Evolutionary conservation across 2,113 vertebrate species (phyloP), one percentile per base, ranked within the genome.

Genomic region (Sus scrofa): DNA sequence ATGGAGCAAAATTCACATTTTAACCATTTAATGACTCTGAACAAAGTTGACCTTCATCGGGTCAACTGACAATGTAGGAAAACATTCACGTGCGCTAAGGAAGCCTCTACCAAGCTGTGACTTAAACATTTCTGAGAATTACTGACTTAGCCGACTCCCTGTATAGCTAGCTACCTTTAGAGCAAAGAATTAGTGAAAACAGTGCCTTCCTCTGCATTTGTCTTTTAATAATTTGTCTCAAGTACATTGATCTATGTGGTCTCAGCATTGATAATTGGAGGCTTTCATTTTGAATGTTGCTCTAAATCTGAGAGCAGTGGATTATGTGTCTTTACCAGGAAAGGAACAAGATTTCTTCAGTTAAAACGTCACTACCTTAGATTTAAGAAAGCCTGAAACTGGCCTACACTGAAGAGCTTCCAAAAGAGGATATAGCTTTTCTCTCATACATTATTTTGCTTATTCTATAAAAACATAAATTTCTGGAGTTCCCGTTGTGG

Each of bases 361-460:
- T 77, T 81, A 94, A 91, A 94, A 91, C 30, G 81, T 96, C n/a
- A 77, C 87, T 92, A 65, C 10, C 68, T 60, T 93, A 34, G 5
- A 3, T 92, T 85, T 58, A 81, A 91, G 82, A 92, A 89, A 20
- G 2, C 50, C 74, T 74, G 87, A 92, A 96, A 81, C 20, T 52
- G 13, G 30, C 26, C 56, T 10, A 70, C 65, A 39, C 15, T 91
- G 24, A 96, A 79, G 58, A 50, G 27, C 84, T 95, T 92, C 39
- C 24, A 30, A 67, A 92, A 77, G 56, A 54, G 71, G 32, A 37
- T 19, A 68, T 18, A 68, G 34, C 6, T 32, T 91, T 74, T 74
- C 44, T 86, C 30, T 39, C 13, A 86, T 77, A 71, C 68, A 19
- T 95, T 71, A 67, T 78, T 84, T 86, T 70, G 14, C 52, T 37